Base-by-base conservation (phyloP, 2,888 invertebrate species). In the Ecliptopera silaceata region DNA sequence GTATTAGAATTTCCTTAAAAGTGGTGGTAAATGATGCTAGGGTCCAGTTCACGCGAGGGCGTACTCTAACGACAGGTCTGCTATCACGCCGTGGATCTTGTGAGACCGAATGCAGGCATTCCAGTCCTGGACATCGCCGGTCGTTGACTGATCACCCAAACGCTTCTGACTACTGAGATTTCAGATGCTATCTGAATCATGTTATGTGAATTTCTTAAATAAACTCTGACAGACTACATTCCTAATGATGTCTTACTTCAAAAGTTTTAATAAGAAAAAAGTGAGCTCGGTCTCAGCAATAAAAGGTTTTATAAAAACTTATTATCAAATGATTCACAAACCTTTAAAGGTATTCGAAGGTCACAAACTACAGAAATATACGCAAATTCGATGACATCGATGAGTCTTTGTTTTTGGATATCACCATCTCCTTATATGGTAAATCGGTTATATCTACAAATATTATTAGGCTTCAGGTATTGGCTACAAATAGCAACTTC, bases 111-210 rank as follows among this genome's bases (percentile, higher is more conserved):
- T 48, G 53, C 58, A 58, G 32, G 44, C 55, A 49, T 56, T 48
- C 31, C 38, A 38, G 47, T 54, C 58, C 54, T 54, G 82, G 81
- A 80, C 75, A 73, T 71, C 67, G 71, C 65, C 78, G 84, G 80
- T 79, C 83, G 82, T 82, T 82, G 81, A 84, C 82, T 82, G 85
- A 77, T 76, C 75, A 72, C 71, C 76, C 76, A 78, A 44, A 44
- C 38, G 15, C 44, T 49, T 26, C 26, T 26, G 26, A 26, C 3
- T 26, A 26, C 26, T 13, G 36, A 36, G 36, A 15, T 36, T 36
- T 6, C 3, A 36, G 36, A 36, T 36, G 8, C 6, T 26, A 5
- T 4, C 26, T 5, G 26, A 5, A 26, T 4, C 20, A 20, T 4
- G 10, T 26, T 6, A 26, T 6, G 6, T 26, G 20, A 3, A 2